Evolutionary conservation across 2,888 invertebrate species (phyloP).

Genomic region (Papilio demoleus): DNA sequence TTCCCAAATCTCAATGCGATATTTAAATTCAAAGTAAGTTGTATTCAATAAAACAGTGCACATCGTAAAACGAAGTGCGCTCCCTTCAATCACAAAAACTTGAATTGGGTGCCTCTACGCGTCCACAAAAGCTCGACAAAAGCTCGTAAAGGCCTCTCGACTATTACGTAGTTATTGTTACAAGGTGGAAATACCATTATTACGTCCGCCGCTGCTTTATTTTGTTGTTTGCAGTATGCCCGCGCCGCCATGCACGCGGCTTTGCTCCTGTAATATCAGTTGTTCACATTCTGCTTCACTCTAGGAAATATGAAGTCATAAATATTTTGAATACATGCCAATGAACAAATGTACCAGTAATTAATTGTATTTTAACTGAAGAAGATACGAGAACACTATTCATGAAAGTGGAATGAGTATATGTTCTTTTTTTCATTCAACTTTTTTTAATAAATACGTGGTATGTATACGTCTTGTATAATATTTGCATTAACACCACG

Average conservation of each 20-base stretch:
- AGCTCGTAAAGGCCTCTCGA: constrained; percentile 83
- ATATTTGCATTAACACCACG: too few species aligned
- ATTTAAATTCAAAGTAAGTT: constrained; percentile 66
- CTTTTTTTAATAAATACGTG: too few species aligned
- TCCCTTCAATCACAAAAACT: constrained; percentile 75
- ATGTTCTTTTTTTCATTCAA: too few species aligned
- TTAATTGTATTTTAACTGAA: not conserved
- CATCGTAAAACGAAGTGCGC: constrained; percentile 66
- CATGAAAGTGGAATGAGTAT: too few species aligned
- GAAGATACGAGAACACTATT: not conserved
- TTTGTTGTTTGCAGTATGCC: constrained; percentile 47
- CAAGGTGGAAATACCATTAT: constrained; percentile 83
- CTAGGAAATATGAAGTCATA: constrained; percentile 6
- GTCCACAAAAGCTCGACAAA: constrained; percentile 83
- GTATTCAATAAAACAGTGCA: constrained; percentile 79
- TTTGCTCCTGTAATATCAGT: constrained; percentile 39
- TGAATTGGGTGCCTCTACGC: constrained; percentile 79
- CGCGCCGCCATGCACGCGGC: constrained; percentile 44
- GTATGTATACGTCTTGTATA: too few species aligned
- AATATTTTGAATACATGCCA: not conserved
- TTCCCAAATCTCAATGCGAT: constrained; percentile 57
- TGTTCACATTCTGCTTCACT: constrained; percentile 5
- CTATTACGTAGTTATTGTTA: constrained; percentile 84
- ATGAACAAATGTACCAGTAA: not conserved
- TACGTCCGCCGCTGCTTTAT: constrained; percentile 68